phyloP scores from a whole-genome alignment of 2,113 vertebrate genomes.

The Trachemys scripta region DNA sequence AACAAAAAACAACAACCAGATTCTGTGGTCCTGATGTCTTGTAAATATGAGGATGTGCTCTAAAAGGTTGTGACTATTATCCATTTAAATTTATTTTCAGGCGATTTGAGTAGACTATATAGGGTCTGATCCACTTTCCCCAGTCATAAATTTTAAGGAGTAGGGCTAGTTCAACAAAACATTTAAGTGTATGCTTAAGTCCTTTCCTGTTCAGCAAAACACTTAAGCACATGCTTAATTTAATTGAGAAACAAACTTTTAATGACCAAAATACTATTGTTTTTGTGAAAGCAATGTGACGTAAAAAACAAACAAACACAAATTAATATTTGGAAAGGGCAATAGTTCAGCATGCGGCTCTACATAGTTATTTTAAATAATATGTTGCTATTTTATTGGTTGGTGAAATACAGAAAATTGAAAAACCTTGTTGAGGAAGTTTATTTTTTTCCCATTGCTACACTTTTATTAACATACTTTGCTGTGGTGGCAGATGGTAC shows the following conservation, averaged over 20 bases:
- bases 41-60: neutral
- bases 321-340: neutral
- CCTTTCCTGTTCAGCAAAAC: neutral
- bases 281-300: neutral
- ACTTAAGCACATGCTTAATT: neutral
- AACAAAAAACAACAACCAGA: neutral
- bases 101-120: neutral
- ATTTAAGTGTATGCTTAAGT: neutral
- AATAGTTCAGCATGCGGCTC: accelerated
- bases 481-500: neutral
- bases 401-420: neutral
- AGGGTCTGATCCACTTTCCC: neutral
- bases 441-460: neutral
- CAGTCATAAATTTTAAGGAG: neutral
- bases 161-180: neutral
- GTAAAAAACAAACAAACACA: neutral
- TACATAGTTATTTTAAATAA: neutral
- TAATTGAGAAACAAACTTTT: slow-evolving; percentile 26
- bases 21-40: neutral
- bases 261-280: neutral
- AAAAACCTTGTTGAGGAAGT: neutral
- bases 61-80: neutral
- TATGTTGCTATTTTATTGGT: neutral
- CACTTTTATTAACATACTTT: neutral
- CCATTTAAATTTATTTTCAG: neutral